Conservation (phyloP, 2,113 vertebrate species). For the Mormyrus lacerda region DNA sequence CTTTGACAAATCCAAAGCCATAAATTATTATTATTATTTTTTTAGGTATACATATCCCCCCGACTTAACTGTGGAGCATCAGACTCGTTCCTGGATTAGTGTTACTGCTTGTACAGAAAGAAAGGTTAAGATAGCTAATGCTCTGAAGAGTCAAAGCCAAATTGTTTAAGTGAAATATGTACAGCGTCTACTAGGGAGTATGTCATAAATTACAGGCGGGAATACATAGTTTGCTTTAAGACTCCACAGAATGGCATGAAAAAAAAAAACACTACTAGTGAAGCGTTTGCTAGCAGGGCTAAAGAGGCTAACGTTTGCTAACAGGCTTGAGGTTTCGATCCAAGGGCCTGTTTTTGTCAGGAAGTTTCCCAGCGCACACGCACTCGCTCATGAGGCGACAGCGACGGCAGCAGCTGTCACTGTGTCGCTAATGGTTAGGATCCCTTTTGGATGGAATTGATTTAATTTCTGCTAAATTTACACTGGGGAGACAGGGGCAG, state of each 20-base stretch:
- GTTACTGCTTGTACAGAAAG: not conserved
- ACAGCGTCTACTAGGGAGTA: not conserved
- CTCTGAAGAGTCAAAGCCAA: not conserved
- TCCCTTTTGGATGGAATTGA: constrained; percentile 14
- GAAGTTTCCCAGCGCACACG: not conserved
- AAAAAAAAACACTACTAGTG: not conserved
- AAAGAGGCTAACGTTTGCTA: not conserved
- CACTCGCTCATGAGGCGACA: not conserved
- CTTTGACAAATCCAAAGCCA: not conserved
- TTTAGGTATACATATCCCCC: not conserved
- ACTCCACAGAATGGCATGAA: not conserved
- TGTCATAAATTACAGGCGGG: not conserved
- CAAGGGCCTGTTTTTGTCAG: not conserved
- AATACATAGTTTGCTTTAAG: not conserved
- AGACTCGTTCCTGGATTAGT: not conserved
- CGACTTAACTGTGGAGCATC: not conserved
- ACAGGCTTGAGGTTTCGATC: not conserved
- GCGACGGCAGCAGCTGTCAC: not conserved
- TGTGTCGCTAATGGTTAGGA: constrained; percentile 4
- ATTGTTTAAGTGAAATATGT: not conserved
- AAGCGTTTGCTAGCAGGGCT: not conserved
- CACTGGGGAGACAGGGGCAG: not conserved
- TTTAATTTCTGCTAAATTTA: constrained; percentile 25
- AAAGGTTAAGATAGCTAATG: constrained; percentile 9
- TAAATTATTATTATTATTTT: not conserved